phyloP scores from a whole-genome alignment of 2,113 vertebrate species.

The Scortum barcoo region DNA sequence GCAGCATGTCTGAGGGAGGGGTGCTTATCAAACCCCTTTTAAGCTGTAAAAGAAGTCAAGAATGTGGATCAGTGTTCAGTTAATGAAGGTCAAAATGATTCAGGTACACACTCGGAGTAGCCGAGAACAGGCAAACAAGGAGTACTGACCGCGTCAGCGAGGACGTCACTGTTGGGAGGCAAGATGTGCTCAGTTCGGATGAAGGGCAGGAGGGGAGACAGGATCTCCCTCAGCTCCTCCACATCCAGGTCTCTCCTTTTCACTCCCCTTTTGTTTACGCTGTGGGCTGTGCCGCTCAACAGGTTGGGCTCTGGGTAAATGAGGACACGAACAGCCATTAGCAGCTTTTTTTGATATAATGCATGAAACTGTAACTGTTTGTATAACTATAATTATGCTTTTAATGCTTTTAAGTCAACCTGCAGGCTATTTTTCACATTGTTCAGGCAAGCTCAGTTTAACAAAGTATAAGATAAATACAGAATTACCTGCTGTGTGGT shows the following conservation, averaged over 20 bases:
- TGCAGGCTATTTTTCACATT: conserved; percentile 17
- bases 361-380: conserved; percentile 17
- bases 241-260: conserved; percentile 96
- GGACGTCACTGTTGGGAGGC: conserved; percentile 93
- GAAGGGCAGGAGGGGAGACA: conserved; percentile 93
- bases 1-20: conserved; percentile 98
- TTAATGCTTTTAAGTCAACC: conserved; percentile 25
- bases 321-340: conserved; percentile 32
- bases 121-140: background rate
- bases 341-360: conserved; percentile 36
- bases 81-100: conserved; percentile 32
- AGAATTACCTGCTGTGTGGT: background rate
- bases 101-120: background rate
- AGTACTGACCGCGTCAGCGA: conserved; percentile 91
- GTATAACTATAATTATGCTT: conserved; percentile 26
- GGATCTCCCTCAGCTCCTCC: conserved; percentile 96
- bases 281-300: conserved; percentile 97
- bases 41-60: conserved; percentile 85
- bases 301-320: conserved; percentile 93
- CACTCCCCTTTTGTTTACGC: conserved; percentile 97
- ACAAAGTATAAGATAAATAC: conserved; percentile 25
- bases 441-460: conserved; percentile 5
- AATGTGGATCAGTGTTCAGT: conserved; percentile 50
- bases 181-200: conserved; percentile 96
- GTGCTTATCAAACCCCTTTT: conserved; percentile 99